Conservation (phyloP, 2,113 vertebrate species). For the Chunga burmeisteri region DNA sequence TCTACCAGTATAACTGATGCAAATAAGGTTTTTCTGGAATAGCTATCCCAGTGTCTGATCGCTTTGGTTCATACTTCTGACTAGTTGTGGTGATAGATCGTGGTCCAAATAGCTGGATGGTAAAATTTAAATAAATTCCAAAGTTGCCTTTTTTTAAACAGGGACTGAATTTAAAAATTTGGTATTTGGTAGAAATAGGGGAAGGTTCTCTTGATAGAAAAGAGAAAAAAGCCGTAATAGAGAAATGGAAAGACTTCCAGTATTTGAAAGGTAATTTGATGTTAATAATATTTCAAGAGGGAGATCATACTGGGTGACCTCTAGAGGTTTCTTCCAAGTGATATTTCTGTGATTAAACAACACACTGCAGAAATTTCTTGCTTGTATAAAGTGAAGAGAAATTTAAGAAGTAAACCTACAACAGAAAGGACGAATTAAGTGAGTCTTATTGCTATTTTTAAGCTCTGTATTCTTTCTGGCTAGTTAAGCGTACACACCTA, state of each 20-base stretch:
- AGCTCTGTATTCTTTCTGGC: background rate
- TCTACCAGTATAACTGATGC: background rate
- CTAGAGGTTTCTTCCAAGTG: background rate
- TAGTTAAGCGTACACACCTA: background rate
- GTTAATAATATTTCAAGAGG: background rate
- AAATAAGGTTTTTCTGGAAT: background rate
- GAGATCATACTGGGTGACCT: background rate
- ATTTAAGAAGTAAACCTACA: background rate
- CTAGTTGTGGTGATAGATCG: background rate
- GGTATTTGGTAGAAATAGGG: background rate
- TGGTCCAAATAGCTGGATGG: background rate
- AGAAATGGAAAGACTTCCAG: background rate
- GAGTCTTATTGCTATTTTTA: background rate
- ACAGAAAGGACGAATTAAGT: background rate
- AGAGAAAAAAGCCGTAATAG: background rate
- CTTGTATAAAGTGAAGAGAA: background rate
- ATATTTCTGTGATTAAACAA: background rate
- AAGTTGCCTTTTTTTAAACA: background rate
- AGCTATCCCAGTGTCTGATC: background rate
- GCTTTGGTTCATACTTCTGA: background rate
- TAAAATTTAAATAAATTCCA: background rate
- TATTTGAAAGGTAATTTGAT: background rate
- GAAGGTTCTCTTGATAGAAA: background rate
- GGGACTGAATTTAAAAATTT: background rate
- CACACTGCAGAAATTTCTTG: background rate